Conservation (phyloP, 2,797 vertebrate species). For the Tauraco hartlaubi region DNA sequence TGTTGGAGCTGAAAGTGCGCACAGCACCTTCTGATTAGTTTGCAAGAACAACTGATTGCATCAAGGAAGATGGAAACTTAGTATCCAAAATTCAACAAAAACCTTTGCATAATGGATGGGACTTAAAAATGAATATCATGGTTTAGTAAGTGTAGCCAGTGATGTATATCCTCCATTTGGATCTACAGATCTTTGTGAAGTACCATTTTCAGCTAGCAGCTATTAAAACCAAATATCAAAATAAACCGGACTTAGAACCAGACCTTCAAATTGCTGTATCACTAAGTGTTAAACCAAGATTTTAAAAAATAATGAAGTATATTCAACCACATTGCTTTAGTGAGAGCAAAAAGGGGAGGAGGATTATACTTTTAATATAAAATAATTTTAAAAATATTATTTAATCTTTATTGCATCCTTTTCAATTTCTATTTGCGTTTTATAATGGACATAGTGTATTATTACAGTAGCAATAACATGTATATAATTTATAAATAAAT, state of each 20-base stretch:
- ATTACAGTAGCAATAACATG: neutral
- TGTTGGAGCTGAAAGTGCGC: neutral
- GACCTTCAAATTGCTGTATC: neutral
- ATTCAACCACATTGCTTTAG: neutral
- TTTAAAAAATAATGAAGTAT: neutral
- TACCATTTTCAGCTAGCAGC: neutral
- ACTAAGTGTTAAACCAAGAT: neutral
- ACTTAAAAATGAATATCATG: neutral
- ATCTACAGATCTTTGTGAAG: neutral
- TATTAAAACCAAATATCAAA: neutral
- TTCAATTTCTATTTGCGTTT: neutral
- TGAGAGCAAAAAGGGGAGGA: neutral
- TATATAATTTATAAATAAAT: neutral
- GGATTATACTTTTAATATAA: neutral
- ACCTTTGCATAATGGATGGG: neutral
- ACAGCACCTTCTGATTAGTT: neutral
- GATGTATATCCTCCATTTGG: neutral
- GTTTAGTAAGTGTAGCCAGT: neutral
- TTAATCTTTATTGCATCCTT: neutral
- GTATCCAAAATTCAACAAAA: neutral
- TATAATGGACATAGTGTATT: neutral
- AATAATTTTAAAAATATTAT: neutral
- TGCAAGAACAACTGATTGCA: neutral
- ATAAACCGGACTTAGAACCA: neutral
- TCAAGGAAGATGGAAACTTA: neutral